A percentile compares a stretch with the other conserved stretches of the same genome.
These are phyloP conservation scores for Plestiodon gilberti DNA, from an alignment of 2,113 vertebrate species.

Conservation along the genomic window DNA sequence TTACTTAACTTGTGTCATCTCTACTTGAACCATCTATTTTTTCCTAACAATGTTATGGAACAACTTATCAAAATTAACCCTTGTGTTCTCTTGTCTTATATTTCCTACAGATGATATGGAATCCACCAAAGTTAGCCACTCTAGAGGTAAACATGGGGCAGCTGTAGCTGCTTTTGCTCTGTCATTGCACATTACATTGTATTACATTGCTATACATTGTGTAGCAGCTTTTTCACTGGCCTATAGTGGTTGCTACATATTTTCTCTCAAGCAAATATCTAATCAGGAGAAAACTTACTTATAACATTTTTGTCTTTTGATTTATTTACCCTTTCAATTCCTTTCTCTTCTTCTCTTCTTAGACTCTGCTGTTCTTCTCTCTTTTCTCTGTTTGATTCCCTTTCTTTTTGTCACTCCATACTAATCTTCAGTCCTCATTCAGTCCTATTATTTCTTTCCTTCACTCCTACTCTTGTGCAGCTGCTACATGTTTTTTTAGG, in stretches of 20 bases:
- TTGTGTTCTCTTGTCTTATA: neutral
- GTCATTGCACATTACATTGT: too few relatives aligned
- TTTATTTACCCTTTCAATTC: neutral
- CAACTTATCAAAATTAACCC: neutral
- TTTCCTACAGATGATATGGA: neutral
- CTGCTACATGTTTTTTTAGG: neutral
- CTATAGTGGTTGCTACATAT: neutral
- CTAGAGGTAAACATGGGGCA: neutral
- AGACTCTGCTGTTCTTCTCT: neutral
- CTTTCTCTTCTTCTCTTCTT: neutral
- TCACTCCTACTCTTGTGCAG: neutral
- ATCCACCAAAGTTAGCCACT: neutral
- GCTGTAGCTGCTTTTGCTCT: neutral
- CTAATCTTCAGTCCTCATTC: neutral
- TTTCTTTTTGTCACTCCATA: neutral
- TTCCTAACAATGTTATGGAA: neutral
- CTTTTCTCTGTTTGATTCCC: neutral
- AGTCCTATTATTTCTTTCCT: neutral
- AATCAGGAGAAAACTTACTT: neutral
- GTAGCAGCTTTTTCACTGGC: neutral
- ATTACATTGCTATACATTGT: neutral
- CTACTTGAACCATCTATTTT: neutral
- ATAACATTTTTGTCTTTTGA: neutral
- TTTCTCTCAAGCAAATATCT: neutral
- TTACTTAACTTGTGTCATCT: neutral